Evolutionary conservation across 2,113 vertebrate species (phyloP).

Genomic region (Marmota monax): DNA sequence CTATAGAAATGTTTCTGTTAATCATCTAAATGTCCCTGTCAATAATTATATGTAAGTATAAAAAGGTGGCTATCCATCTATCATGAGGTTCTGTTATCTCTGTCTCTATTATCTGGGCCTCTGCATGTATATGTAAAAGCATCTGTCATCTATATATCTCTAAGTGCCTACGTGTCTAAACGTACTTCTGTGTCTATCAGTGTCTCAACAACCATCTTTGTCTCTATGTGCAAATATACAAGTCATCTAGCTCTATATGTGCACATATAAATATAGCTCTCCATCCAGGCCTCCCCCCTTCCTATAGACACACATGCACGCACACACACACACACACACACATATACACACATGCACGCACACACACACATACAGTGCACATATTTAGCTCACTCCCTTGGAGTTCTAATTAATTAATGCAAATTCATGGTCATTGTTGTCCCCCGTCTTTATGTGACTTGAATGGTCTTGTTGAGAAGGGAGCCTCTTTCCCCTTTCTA

Average conservation of each 20-base stretch:
- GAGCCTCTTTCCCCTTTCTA: accelerated
- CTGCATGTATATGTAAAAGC: not conserved
- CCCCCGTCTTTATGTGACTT: not conserved
- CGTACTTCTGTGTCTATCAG: not conserved
- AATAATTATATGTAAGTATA: not conserved
- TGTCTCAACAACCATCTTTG: not conserved
- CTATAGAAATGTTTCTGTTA: not conserved
- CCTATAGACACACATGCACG: not conserved
- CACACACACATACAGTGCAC: not conserved
- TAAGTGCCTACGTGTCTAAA: not conserved
- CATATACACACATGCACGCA: not conserved
- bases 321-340: not conserved
- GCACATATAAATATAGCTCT: not conserved
- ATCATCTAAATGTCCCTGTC: not conserved
- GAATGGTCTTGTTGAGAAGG: not conserved
- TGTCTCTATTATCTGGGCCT: too few species aligned
- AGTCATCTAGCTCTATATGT: not conserved
- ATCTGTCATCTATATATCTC: not conserved
- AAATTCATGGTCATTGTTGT: not conserved
- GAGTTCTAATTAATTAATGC: not conserved
- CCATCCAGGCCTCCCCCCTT: too few species aligned
- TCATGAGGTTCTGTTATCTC: too few species aligned
- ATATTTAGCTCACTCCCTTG: not conserved
- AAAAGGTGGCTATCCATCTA: not conserved
- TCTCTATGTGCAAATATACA: not conserved